phyloP scores from a whole-genome alignment of 2,888 invertebrate species.

The Agriopis aurantiaria region DNA sequence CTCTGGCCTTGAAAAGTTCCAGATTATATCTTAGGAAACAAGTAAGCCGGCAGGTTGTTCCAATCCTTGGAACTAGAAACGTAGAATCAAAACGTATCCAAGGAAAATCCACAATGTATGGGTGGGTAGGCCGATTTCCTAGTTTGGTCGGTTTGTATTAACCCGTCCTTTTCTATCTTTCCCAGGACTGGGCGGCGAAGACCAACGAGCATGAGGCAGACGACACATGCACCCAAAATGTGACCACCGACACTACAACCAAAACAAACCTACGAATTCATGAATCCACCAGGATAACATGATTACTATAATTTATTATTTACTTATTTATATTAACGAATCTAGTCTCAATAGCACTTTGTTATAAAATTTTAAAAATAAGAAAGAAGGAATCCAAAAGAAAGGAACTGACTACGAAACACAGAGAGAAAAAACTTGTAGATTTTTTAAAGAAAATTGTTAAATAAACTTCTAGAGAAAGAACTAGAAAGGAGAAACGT shows the following conservation, averaged over 20 bases:
- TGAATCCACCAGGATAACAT: conserved; percentile 79
- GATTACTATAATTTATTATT: conserved; percentile 76
- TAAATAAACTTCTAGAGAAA: conserved; percentile 42
- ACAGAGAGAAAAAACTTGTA: conserved; percentile 48
- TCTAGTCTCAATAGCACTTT: conserved; percentile 85
- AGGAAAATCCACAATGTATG: no score
- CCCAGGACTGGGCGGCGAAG: conserved; percentile 66
- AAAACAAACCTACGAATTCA: conserved; percentile 74
- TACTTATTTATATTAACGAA: conserved; percentile 80
- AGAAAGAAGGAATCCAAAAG: conserved; percentile 48
- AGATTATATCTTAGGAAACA: no score
- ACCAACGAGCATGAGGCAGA: conserved; percentile 51
- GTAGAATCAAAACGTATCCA: no score
- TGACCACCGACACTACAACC: conserved; percentile 78
- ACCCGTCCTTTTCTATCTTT: conserved; percentile 49
- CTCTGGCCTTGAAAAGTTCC: no score
- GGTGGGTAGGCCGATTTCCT: no score
- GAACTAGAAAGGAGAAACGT: conserved; percentile 1
- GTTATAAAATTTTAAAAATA: conserved; percentile 71
- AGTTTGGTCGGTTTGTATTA: not conserved
- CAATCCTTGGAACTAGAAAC: no score
- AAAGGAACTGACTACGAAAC: conserved; percentile 34
- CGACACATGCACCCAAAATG: conserved; percentile 68
- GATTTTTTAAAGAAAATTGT: conserved; percentile 30
- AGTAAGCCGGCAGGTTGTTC: no score